These are phyloP conservation scores for Calyptomena viridis DNA, from an alignment of 2,113 vertebrate species.

Conservation along the genomic window DNA sequence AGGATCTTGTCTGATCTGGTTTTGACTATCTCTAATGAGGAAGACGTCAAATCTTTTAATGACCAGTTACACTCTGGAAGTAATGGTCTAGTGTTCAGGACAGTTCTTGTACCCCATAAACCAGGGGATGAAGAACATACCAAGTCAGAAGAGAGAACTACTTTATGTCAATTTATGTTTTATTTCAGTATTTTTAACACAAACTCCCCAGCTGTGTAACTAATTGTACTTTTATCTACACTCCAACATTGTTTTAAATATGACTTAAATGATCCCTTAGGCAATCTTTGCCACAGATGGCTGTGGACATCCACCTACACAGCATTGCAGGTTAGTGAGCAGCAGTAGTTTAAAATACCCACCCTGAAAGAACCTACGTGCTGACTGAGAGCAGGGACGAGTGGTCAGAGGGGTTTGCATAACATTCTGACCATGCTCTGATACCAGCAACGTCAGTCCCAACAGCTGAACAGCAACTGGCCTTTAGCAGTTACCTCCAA, in stretches of 20 bases:
- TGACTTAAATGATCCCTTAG: not conserved
- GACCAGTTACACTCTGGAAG: not conserved
- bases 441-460: not conserved
- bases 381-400: not conserved
- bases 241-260: not conserved
- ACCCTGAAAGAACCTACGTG: not conserved
- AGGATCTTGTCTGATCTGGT: not conserved
- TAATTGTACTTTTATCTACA: not conserved
- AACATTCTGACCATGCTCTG: not conserved
- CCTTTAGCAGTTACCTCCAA: not conserved
- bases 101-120: not conserved
- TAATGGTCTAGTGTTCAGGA: not conserved
- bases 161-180: not conserved
- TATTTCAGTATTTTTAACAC: not conserved
- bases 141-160: not conserved
- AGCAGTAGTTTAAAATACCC: not conserved
- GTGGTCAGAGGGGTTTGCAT: not conserved
- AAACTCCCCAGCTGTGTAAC: not conserved
- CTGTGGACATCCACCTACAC: not conserved
- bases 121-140: not conserved
- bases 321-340: not conserved
- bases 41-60: not conserved
- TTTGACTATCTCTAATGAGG: not conserved
- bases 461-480: not conserved
- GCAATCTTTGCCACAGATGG: not conserved